Conservation (phyloP, 2,113 vertebrate species). For the Hemichromis elongatus region DNA sequence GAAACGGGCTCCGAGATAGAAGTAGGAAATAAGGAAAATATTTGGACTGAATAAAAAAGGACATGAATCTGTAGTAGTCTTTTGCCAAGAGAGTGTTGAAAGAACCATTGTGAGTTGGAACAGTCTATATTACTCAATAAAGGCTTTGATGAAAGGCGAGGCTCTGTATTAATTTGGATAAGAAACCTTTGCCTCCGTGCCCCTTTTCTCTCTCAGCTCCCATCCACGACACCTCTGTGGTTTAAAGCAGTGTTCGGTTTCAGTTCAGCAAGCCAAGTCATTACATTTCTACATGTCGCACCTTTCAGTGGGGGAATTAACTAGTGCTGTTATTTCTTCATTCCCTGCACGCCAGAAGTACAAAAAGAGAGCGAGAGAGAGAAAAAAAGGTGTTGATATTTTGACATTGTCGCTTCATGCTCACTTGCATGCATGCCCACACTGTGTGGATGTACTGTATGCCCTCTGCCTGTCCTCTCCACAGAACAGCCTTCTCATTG, state of each 20-base stretch:
- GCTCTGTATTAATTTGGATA: constrained; percentile 71
- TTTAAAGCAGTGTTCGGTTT: constrained; percentile 73
- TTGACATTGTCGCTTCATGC: constrained; percentile 34
- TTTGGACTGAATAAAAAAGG: constrained; percentile 32
- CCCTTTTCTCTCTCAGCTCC: constrained; percentile 72
- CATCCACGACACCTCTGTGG: constrained; percentile 71
- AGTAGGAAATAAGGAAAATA: constrained; percentile 53
- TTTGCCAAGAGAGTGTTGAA: constrained; percentile 58
- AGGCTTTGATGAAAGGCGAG: constrained; percentile 60
- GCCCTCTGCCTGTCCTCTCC: constrained; percentile 38
- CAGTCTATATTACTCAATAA: constrained; percentile 66
- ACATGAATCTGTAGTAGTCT: constrained; percentile 47
- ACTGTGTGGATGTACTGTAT: neutral
- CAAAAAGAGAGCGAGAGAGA: neutral
- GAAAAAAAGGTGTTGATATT: constrained; percentile 28
- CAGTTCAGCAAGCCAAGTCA: constrained; percentile 76
- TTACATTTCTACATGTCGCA: constrained; percentile 71
- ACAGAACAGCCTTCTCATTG: neutral
- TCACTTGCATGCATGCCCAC: neutral
- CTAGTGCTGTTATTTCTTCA: constrained; percentile 59
- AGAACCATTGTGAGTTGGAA: constrained; percentile 64
- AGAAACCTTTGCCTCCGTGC: constrained; percentile 70
- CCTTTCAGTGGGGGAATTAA: constrained; percentile 68
- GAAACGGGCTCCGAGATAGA: constrained; percentile 44
- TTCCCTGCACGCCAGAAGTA: constrained; percentile 51